Evolutionary conservation across 2,797 vertebrate species (phyloP), one percentile per base, ranked within the genome.

Genomic region (Tapirus indicus): DNA sequence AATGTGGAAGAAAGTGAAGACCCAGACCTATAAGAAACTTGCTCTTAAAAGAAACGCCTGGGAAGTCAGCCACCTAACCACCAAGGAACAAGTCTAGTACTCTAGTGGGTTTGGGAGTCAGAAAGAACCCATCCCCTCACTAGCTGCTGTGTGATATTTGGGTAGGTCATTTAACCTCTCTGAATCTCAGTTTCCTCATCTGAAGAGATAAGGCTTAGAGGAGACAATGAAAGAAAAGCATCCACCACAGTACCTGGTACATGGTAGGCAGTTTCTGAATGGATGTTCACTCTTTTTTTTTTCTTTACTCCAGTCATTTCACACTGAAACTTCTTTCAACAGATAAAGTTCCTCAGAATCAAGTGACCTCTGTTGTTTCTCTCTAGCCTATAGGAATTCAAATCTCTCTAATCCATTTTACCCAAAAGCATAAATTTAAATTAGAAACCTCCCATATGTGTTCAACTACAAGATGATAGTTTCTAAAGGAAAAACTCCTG

Each of bases 341-440:
- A 90, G 72, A 68, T 2, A 72, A 12, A 23, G 29, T 66, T 77
- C 52, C n/a, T 90, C 72, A 90, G 71, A 85, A 85, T 87, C 68
- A 52, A 29, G 44, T 71, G 49, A 72, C 12, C 38, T 58, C 7
- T 88, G 25, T 56, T 68, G 56, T 23, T 84, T 85, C 54, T 68
- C 64, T 38, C 77, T 85, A 91, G 72, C 8, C 66, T 85, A 7
- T 29, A 93, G 38, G 79, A 97, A 77, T 35, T 72, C 41, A 77
- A 52, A 52, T 56, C 27, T 54, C 47, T 78, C 41, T 85, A 86
- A 58, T 29, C 18, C 25, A 62, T 58, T 88, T 91, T 64, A 78
- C 77, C 74, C 41, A 88, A 88, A 94, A 91, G 62, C 47, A 75
- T 32, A 91, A 21, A 82, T 64, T 62, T 91, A 78, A 78, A 75